Conservation (phyloP, 2,113 vertebrate genomes). For the Petaurus breviceps region DNA sequence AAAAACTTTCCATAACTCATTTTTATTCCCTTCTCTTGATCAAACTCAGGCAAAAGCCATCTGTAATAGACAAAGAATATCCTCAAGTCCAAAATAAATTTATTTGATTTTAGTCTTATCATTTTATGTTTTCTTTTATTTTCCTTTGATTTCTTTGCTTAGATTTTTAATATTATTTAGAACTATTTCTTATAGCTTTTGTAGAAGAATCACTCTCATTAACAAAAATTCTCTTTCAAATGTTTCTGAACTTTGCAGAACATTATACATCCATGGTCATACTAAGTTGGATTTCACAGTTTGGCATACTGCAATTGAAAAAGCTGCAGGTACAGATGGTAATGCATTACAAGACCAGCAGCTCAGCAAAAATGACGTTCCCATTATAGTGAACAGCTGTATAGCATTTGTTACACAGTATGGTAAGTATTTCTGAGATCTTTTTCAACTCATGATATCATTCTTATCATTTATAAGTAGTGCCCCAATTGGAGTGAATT, state of each 20-base stretch:
- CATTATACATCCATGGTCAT: slow-evolving; percentile 93
- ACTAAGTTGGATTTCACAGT: slow-evolving; percentile 92
- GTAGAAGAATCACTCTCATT: neutral
- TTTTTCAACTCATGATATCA: slow-evolving; percentile 68
- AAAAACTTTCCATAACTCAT: neutral
- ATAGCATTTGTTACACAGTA: slow-evolving; percentile 98
- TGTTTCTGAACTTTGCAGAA: slow-evolving; percentile 87
- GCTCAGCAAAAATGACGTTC: slow-evolving; percentile 95
- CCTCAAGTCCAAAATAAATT: neutral
- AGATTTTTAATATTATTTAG: neutral
- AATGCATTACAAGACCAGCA: slow-evolving; percentile 94
- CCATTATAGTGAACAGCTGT: slow-evolving; percentile 96
- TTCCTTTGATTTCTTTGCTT: neutral
- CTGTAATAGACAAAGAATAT: neutral
- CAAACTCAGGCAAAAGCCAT: neutral
- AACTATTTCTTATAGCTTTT: neutral
- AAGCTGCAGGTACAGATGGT: slow-evolving; percentile 94
- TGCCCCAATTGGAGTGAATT: slow-evolving; percentile 20
- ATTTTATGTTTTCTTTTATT: neutral
- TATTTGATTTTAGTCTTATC: slow-evolving; percentile 16
- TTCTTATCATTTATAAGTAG: slow-evolving; percentile 47
- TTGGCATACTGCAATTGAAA: slow-evolving; percentile 94
- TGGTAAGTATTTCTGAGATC: slow-evolving; percentile 86
- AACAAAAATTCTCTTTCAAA: slow-evolving; percentile 54
- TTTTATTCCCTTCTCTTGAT: neutral